These are phyloP conservation scores for Pelecanoides urinatrix DNA, from an alignment of 2,113 vertebrate species.

Conservation along the genomic window DNA sequence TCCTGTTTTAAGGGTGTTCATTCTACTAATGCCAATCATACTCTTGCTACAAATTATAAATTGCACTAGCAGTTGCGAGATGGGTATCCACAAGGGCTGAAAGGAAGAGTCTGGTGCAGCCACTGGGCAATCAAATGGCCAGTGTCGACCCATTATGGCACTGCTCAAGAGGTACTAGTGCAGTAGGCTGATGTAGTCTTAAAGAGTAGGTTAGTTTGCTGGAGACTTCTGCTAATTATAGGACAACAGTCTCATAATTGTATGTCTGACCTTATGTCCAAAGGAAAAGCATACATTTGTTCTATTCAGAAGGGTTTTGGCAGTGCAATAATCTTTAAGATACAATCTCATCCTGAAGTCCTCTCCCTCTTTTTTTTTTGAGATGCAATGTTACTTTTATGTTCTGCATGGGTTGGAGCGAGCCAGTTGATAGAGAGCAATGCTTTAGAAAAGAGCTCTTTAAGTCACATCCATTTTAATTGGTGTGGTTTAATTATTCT, in stretches of 20 bases:
- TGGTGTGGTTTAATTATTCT: constrained; percentile 36
- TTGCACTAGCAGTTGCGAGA: background rate
- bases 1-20: background rate
- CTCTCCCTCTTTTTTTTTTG: background rate
- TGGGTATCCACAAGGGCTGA: background rate
- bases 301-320: background rate
- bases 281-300: background rate
- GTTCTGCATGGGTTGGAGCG: background rate
- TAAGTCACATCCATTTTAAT: constrained; percentile 27
- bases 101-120: background rate
- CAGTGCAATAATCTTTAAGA: background rate
- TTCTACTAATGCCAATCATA: background rate
- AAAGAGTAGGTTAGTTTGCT: background rate
- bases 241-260: background rate
- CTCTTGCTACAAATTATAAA: background rate
- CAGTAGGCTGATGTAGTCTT: background rate
- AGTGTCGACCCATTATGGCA: background rate
- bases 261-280: background rate
- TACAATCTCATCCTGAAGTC: background rate
- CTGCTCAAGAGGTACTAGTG: background rate
- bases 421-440: background rate
- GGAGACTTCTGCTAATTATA: background rate
- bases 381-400: background rate
- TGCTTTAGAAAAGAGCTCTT: background rate
- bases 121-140: background rate